Evolutionary conservation across 2,888 invertebrate species (phyloP), one percentile per base, ranked within the genome.

Genomic region (Tribolium freemani): DNA sequence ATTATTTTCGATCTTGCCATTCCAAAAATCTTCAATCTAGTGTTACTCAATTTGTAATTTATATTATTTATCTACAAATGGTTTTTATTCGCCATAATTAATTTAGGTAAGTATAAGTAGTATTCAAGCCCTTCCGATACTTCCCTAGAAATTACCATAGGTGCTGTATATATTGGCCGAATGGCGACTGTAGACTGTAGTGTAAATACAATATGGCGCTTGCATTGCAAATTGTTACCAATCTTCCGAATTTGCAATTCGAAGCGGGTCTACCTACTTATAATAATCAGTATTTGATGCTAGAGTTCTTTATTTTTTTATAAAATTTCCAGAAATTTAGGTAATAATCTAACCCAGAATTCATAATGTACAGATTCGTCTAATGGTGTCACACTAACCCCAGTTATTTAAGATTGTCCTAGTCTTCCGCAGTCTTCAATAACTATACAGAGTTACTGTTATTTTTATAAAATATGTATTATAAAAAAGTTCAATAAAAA

Each of bases 391-490:
- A 75, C 68, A 56, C 54, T 75, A 75, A 44, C 66, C 50, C 67
- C 78, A 77, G 79, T 81, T 81, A 80, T 82, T 80, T 80, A 80
- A 83, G 83, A 84, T 83, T 84, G 83, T 84, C 81, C 85, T 86
- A 86, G 86, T 85, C 86, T 81, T 77, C 75, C 76, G 75, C 83
- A 82, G 81, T 84, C 83, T 84, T 81, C 72, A 75, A 80, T 82
- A 84, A 83, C 81, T 81, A 72, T 60, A 60, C 76, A 74, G 79
- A 79, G 80, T 81, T 82, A 80, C 82, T 82, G 83, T 84, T 84
- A 83, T 83, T 81, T 83, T 80, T 80, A 76, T 81, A 77, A 77
- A 60, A 73, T 69, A 58, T 67, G 76, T 78, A 80, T 79, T 77
- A 79, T 75, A 77, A 76, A 75, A 77, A 74, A 75, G 78, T 77